Percentiles rank a stretch among this genome's conserved stretches.
phyloP scores from a whole-genome alignment of 2,888 invertebrate species.

The Diadegma fenestrale region DNA sequence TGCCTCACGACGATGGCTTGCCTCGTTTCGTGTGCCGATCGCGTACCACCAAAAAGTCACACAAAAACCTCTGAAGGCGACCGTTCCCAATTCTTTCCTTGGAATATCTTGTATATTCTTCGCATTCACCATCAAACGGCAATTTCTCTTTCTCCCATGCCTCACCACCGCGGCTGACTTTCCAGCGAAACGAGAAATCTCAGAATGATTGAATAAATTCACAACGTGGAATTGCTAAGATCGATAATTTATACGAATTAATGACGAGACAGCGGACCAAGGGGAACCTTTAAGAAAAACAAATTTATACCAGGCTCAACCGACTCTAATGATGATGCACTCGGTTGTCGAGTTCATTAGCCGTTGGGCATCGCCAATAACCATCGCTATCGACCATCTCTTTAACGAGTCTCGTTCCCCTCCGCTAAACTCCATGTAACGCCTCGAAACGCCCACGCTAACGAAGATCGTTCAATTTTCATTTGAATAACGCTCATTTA shows the following conservation, averaged over 20 bases:
- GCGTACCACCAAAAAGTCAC: slow-evolving; percentile 45
- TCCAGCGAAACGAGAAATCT: slow-evolving; percentile 31
- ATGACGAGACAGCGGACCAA: not conserved
- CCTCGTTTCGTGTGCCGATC: slow-evolving; percentile 52
- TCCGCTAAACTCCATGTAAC: slow-evolving; percentile 11
- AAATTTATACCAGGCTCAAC: slow-evolving; percentile 12
- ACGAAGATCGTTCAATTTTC: slow-evolving; percentile 21
- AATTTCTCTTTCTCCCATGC: slow-evolving; percentile 21
- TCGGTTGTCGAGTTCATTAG: slow-evolving; percentile 58
- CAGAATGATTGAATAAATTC: slow-evolving; percentile 62
- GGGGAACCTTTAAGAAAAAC: slow-evolving; percentile 13
- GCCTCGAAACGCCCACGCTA: not conserved
- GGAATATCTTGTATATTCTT: slow-evolving; percentile 51
- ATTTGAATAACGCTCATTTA: not conserved
- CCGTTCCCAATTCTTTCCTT: slow-evolving; percentile 22
- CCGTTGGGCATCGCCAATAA: slow-evolving; percentile 15
- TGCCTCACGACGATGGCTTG: slow-evolving; percentile 8
- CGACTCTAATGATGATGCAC: slow-evolving; percentile 52
- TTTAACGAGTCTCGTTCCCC: slow-evolving; percentile 29
- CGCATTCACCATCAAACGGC: slow-evolving; percentile 37
- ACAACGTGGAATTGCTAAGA: slow-evolving; percentile 30
- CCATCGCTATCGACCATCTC: slow-evolving; percentile 16
- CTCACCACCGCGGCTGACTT: not conserved
- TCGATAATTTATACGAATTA: slow-evolving; percentile 36
- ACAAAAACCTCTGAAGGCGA: slow-evolving; percentile 37